Conservation (phyloP, 2,797 vertebrate genomes). For the Tarsius wallacei region DNA sequence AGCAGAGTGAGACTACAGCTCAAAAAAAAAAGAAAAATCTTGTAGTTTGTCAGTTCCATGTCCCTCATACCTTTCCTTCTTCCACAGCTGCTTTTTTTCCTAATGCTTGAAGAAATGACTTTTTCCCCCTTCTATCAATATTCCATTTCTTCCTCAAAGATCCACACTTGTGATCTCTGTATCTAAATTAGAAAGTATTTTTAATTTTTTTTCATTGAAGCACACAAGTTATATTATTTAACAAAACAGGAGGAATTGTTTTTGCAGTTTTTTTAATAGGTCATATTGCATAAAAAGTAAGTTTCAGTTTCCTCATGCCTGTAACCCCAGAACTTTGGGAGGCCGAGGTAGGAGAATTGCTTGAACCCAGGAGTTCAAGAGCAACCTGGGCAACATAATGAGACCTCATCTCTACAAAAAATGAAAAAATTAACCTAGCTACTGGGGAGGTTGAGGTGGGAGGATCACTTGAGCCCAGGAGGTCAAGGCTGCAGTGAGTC, state of each 20-base stretch:
- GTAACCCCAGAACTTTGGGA: too few relatives aligned
- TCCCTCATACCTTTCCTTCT: neutral
- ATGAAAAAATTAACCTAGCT: too few relatives aligned
- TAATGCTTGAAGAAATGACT: neutral
- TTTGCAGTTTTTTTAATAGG: neutral
- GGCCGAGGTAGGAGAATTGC: too few relatives aligned
- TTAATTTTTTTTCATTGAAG: slow-evolving; percentile 3
- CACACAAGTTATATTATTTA: neutral
- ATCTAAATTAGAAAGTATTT: neutral
- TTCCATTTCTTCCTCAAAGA: neutral
- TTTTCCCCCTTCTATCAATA: neutral
- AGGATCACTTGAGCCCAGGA: too few relatives aligned
- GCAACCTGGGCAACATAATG: too few relatives aligned
- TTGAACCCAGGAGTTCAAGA: too few relatives aligned
- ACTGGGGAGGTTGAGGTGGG: too few relatives aligned
- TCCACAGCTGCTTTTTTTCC: neutral
- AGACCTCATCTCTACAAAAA: too few relatives aligned
- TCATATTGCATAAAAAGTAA: neutral
- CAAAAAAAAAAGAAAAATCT: neutral
- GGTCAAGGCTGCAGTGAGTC: too few relatives aligned
- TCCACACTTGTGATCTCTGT: neutral
- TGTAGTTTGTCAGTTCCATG: neutral
- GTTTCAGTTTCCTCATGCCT: neutral
- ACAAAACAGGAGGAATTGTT: neutral
- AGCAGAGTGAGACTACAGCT: too few relatives aligned